Base-by-base conservation (phyloP, 2,888 invertebrate species). In the Sphecodes monilicornis region DNA sequence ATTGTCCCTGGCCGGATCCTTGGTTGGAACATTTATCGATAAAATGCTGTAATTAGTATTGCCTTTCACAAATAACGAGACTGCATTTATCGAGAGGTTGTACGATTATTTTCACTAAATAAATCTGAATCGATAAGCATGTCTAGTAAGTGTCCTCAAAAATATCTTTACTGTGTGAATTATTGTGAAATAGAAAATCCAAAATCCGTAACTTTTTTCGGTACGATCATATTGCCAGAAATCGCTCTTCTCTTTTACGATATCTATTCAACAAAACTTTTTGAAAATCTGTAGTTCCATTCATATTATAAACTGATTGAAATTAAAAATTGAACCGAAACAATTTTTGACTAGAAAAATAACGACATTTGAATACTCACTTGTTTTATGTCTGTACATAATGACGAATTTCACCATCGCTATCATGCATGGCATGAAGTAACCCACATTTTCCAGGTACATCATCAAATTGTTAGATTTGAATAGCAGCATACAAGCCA, bases 321-420 rank as follows among this genome's bases (percentile, higher is more conserved):
- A 68, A 39, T 11, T 11, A 3, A 36, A n/a, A n/a, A 36, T n/a
- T 11, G 3, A 13, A 5, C 13, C 26, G 0, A 60, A 60, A 60
- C 5, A 16, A 60, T 0, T 60, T 60, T 18, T 16, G 5, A 26
- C 26, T 57, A 26, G 13, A 13, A 16, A 29, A 64, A 4, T 32
- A 64, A 32, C 64, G 8, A 36, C 18, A 36, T 36, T 66, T 3
- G 39, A 39, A 39, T 68, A 39, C 39, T 68, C 39, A 68, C 68
- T 39, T 39, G 36, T 36, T n/a, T 68, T 68, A 39, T 68, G n/a
- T 11, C 13, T n/a, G 39, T 68, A 68, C n/a, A 68, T 68, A 68
- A n/a, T 13, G n/a, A 16, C n/a, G n/a, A 39, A 68, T 68, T 68
- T 68, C 22, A 68, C 11, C n/a, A 68, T 0, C 39, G 39, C 1